Conservation (phyloP, 2,113 vertebrate species). For the Rhagologus leucostigma region DNA sequence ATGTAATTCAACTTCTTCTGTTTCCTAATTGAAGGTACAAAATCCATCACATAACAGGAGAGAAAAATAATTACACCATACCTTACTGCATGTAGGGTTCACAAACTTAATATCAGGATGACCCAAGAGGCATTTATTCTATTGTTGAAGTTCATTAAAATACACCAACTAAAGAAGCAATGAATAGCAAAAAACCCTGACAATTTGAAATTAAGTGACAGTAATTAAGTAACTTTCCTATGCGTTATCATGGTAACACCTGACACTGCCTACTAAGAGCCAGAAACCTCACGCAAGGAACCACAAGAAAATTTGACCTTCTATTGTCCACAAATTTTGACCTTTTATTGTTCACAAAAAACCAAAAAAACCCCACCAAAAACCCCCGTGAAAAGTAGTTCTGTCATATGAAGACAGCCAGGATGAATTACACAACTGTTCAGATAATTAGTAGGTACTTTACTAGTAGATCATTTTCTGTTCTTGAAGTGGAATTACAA, state of each 20-base stretch:
- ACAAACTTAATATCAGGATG: not conserved
- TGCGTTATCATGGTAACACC: not conserved
- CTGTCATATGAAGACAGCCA: not conserved
- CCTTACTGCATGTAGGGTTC: not conserved
- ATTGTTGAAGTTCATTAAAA: not conserved
- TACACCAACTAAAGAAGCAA: not conserved
- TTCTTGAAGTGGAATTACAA: not conserved
- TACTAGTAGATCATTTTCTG: not conserved
- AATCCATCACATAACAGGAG: not conserved
- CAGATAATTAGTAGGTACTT: not conserved
- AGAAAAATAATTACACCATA: not conserved
- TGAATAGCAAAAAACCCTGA: not conserved
- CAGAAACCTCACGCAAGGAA: not conserved
- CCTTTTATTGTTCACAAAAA: not conserved
- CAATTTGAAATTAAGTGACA: not conserved
- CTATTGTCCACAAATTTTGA: not conserved
- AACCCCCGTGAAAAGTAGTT: not conserved
- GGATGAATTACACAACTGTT: not conserved
- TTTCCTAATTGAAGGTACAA: not conserved
- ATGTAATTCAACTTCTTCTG: not conserved
- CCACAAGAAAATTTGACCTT: not conserved
- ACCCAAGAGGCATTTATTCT: not conserved
- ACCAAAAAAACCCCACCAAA: not conserved
- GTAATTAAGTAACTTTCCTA: not conserved
- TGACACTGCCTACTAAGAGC: not conserved